phyloP scores from a whole-genome alignment of 2,797 vertebrate species.

The Sebastes steindachneri region DNA sequence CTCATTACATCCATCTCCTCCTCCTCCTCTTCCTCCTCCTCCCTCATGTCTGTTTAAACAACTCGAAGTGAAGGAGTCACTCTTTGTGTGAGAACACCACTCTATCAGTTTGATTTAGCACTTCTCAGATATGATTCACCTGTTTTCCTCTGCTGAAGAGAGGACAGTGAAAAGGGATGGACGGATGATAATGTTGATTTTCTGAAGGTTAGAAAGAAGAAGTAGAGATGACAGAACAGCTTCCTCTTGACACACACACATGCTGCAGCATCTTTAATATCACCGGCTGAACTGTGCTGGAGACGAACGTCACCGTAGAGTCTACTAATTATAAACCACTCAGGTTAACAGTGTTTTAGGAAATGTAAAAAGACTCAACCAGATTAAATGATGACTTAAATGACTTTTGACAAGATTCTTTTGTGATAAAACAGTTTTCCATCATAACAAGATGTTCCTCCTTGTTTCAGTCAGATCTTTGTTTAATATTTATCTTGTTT shows the following conservation, averaged over 20 bases:
- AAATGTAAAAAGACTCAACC: neutral
- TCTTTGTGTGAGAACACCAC: neutral
- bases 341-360: neutral
- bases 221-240: neutral
- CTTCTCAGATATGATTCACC: neutral
- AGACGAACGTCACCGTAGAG: neutral
- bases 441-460: neutral
- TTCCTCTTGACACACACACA: neutral
- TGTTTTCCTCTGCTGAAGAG: neutral
- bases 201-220: neutral
- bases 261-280: neutral
- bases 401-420: neutral
- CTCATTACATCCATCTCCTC: neutral
- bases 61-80: conserved; percentile 12
- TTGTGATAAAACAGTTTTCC: neutral
- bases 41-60: conserved; percentile 14
- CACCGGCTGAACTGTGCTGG: neutral
- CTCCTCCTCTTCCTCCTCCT: neutral
- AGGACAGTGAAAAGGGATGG: neutral
- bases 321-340: neutral
- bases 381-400: neutral
- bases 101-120: neutral
- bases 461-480: neutral
- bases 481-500: neutral
- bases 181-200: neutral